A percentile compares a stretch with the other conserved stretches of the same genome.
These are phyloP conservation scores for Arenaria interpres DNA, from an alignment of 2,113 vertebrate genomes.

Conservation along the genomic window DNA sequence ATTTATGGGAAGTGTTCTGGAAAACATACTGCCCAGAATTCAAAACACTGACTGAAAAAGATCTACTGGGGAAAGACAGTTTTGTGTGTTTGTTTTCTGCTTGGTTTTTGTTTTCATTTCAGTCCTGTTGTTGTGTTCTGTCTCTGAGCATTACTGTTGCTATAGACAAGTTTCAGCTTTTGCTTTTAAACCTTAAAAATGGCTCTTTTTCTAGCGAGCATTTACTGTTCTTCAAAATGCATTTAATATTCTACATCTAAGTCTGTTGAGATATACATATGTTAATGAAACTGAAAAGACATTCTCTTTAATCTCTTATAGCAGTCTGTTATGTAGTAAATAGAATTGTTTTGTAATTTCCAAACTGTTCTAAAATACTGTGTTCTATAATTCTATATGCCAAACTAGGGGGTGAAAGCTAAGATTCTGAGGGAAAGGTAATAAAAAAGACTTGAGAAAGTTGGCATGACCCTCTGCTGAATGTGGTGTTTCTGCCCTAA, in stretches of 20 bases:
- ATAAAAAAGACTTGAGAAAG: not conserved
- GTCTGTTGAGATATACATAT: constrained; percentile 71
- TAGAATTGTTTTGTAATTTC: constrained; percentile 59
- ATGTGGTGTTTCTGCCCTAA: not conserved
- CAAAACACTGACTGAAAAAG: not conserved
- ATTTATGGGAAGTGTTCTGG: not conserved
- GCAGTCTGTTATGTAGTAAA: constrained; percentile 67
- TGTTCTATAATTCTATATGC: not conserved
- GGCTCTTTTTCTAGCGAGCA: constrained; percentile 66
- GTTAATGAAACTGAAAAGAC: constrained; percentile 65
- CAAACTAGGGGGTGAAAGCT: accelerated
- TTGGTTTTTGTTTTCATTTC: constrained; percentile 19
- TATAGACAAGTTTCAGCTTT: constrained; percentile 39
- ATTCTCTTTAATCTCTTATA: constrained; percentile 68
- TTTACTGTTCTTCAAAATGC: constrained; percentile 50
- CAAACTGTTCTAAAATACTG: not conserved
- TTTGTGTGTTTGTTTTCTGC: constrained; percentile 34
- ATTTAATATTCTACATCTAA: constrained; percentile 62
- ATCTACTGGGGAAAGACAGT: not conserved
- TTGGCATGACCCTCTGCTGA: not conserved
- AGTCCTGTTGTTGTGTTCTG: constrained; percentile 20
- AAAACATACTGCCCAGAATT: not conserved
- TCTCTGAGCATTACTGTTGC: not conserved
- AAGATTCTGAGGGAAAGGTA: not conserved
- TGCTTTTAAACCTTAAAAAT: constrained; percentile 65